A percentile compares a stretch with the other conserved stretches of the same genome.
phyloP scores from a whole-genome alignment of 2,113 vertebrate genomes.

The Lota lota region DNA sequence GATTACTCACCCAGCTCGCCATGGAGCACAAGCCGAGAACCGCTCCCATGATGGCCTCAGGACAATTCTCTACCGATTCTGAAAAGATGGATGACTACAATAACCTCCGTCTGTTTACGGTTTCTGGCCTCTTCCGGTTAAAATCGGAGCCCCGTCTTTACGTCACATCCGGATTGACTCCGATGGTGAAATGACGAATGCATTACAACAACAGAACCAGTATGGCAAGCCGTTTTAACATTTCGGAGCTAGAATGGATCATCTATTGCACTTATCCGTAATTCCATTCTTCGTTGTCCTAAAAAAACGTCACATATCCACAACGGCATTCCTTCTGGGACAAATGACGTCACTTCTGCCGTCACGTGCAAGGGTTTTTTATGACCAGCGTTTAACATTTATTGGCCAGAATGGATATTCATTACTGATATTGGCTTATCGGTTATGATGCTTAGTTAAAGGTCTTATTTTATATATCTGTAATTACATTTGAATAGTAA shows the following conservation, averaged over 20 bases:
- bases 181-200: neutral
- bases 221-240: too few relatives aligned
- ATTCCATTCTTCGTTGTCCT: too few relatives aligned
- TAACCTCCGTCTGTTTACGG: neutral
- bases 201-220: too few relatives aligned
- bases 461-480: neutral
- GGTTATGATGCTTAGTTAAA: neutral
- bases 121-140: neutral
- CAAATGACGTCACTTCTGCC: too few relatives aligned
- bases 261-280: too few relatives aligned
- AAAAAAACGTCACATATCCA: too few relatives aligned
- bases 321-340: too few relatives aligned
- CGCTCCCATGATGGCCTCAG: constrained; percentile 79
- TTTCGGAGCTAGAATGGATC: too few relatives aligned
- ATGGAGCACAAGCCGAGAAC: constrained; percentile 91
- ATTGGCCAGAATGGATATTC: neutral
- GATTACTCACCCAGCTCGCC: constrained; percentile 88
- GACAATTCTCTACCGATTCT: neutral
- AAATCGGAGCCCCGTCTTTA: neutral
- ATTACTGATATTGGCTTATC: neutral
- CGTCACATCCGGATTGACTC: neutral
- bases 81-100: neutral
- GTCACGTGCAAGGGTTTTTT: too few relatives aligned
- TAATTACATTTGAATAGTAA: neutral
- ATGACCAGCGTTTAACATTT: neutral